phyloP scores from a whole-genome alignment of 2,888 invertebrate genomes.

The Xestia xanthographa region DNA sequence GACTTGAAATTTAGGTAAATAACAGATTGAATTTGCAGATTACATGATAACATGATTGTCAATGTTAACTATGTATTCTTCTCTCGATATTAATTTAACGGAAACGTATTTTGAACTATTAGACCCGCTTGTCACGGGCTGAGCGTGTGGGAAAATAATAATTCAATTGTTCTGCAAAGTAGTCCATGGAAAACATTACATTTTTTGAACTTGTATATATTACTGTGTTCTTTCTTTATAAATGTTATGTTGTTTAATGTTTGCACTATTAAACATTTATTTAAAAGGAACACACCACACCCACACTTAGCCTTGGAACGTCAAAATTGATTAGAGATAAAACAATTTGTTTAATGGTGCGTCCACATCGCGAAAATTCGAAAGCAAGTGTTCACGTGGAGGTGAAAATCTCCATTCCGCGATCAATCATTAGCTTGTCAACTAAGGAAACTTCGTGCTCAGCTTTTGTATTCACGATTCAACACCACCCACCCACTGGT shows the following conservation, averaged over 20 bases:
- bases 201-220: conserved; percentile 20
- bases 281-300: conserved; percentile 3
- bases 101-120: not conserved
- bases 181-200: conserved; percentile 10
- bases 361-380: conserved; percentile 11
- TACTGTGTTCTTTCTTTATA: no score
- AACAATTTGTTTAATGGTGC: conserved; percentile 20
- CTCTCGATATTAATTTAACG: not conserved
- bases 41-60: no score
- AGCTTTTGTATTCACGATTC: not conserved
- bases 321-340: conserved; percentile 46
- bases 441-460: not conserved
- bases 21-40: no score
- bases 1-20: no score
- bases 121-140: not conserved
- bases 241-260: not conserved
- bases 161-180: conserved; percentile 12
- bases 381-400: conserved; percentile 4
- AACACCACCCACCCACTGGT: not conserved
- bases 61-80: not conserved
- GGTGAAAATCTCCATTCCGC: not conserved
- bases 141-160: conserved; percentile 20
- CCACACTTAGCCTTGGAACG: conserved; percentile 42
- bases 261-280: conserved; percentile 1
- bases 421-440: not conserved